These are phyloP conservation scores for Drosophila busckii DNA, from an alignment of 1,140 invertebrate genomes.

Conservation along the genomic window DNA sequence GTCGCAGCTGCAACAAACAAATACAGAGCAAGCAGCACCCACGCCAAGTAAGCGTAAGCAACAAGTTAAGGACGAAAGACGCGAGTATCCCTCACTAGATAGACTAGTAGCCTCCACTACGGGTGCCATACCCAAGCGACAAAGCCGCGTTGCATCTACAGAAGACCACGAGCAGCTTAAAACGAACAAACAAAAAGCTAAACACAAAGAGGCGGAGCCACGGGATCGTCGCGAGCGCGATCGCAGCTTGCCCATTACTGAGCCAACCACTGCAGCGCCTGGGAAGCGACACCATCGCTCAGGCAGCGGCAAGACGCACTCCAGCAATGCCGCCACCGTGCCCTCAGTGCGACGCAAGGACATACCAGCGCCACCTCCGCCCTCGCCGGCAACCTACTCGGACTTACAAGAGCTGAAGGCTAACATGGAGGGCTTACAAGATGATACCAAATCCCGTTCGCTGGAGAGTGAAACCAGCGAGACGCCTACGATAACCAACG, in stretches of 20 bases:
- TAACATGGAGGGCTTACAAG: constrained; percentile 61
- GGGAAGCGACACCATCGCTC: constrained; percentile 52
- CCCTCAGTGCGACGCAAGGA: constrained; percentile 52
- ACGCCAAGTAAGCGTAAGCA: constrained; percentile 29
- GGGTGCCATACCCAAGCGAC: constrained; percentile 62
- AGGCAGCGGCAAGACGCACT: constrained; percentile 30
- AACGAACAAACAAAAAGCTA: constrained; percentile 16
- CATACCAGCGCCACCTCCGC: constrained; percentile 66
- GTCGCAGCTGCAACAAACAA: constrained; percentile 5
- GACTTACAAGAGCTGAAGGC: constrained; percentile 68
- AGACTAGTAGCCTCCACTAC: constrained; percentile 59
- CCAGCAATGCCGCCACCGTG: constrained; percentile 1
- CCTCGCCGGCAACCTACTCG: constrained; percentile 69
- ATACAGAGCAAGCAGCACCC: neutral
- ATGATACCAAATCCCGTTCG: constrained; percentile 63
- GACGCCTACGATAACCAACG: constrained; percentile 1
- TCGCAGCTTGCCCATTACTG: neutral
- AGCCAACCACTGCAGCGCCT: neutral
- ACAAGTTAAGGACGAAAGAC: constrained; percentile 22
- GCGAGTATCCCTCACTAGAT: constrained; percentile 67
- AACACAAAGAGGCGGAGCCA: constrained; percentile 8
- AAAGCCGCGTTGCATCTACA: neutral
- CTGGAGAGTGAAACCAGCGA: constrained; percentile 47
- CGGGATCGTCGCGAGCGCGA: constrained; percentile 11
- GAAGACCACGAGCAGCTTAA: constrained; percentile 9